Conservation (phyloP, 2,888 invertebrate species). For the Tuberolachnus salignus region DNA sequence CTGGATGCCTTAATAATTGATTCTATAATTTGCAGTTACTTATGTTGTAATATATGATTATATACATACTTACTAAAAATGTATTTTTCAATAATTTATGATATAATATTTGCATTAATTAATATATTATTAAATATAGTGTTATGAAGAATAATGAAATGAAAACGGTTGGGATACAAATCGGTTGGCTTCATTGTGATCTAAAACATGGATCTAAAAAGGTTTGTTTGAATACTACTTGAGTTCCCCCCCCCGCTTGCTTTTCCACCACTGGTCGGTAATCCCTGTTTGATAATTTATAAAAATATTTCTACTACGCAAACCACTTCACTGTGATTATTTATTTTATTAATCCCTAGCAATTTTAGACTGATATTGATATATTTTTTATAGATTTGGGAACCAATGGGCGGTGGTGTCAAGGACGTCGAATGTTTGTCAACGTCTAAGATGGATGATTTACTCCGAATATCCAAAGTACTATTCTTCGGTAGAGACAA, state of each 20-base stretch:
- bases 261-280: too few relatives aligned
- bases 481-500: neutral
- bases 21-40: too few relatives aligned
- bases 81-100: too few relatives aligned
- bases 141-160: too few relatives aligned
- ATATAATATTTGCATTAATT: too few relatives aligned
- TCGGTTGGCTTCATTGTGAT: slow-evolving; percentile 16
- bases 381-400: neutral
- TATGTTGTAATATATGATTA: too few relatives aligned
- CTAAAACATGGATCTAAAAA: neutral
- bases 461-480: neutral
- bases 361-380: neutral
- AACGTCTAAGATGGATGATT: neutral
- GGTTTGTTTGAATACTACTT: neutral
- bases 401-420: neutral
- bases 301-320: neutral
- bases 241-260: too few relatives aligned
- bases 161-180: neutral
- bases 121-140: too few relatives aligned
- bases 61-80: too few relatives aligned
- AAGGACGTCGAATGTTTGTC: neutral
- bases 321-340: too few relatives aligned
- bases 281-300: neutral
- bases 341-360: neutral
- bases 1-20: too few relatives aligned